Evolutionary conservation across 2,797 vertebrate genomes (phyloP), one percentile per base, ranked within the genome.

Genomic region (Crenichthys baileyi): DNA sequence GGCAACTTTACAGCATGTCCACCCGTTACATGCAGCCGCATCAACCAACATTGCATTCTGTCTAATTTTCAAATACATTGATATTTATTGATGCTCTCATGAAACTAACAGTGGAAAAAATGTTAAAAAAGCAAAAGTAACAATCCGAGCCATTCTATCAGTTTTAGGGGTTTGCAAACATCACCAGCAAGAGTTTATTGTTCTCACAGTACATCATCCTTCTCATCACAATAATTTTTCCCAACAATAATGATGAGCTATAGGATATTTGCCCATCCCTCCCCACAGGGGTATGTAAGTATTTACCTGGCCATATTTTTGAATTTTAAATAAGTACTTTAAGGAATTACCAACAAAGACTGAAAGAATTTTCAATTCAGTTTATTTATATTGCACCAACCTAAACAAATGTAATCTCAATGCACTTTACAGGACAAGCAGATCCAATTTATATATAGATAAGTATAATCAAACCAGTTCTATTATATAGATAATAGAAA

Each of bases 291-390:
- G 36, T 77, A 55, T 29, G 4, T 12, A 1, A 72, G 58, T 80
- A 22, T 71, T 65, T 18, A 76, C n/a, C 65, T 72, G 68, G 24
- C 16, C 8, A 8, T 63, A 3, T 9, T 68, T 80, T 72, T 48
- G 29, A 41, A 46, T 79, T 67, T n/a, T 22, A 55, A 24, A 50
- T 24, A n/a, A 56, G 55, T 24, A 2, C 55, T 50, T 20, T 65
- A 65, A 72, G n/a, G 73, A 72, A 29, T 63, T 46, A 5, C 50
- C 58, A 51, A n/a, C 55, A 82, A 78, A 70, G 31, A 65, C 51
- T 26, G 15, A 31, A 72, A 79, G 76, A 82, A 79, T 71, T 73
- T 58, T 26, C 55, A 58, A 26, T 58, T n/a, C 4, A 58, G 24
- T n/a, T 58, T 1, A 9, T 26, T 58, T 12, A 16, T 56, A 56